Evolutionary conservation across 2,113 vertebrate genomes (phyloP), one percentile per base, ranked within the genome.

Genomic region (Boleophthalmus pectinirostris): DNA sequence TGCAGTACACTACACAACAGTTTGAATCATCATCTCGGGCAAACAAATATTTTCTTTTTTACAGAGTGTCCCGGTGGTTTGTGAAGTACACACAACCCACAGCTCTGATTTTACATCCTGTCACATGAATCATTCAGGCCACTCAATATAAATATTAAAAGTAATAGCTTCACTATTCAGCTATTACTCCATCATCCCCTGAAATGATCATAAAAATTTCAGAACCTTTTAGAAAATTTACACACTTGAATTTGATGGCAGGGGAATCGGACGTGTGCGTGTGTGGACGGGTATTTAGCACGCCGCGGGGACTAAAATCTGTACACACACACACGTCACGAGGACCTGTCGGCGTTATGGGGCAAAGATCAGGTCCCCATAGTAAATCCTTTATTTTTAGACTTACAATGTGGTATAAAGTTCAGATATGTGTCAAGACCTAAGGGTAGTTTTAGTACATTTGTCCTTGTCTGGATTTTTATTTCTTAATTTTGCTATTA

Each of bases 131-230:
- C 96, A 98, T 98, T 98, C 96, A 99, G 93, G 95, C 95, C 96
- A 96, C 96, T 98, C 96, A 96, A 97, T 98, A 98, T 98, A 98
- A 99, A 99, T 99, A 99, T 98, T 99, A 98, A 98, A 99, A 99
- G 96, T 98, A 99, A 99, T 98, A 98, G 96, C 97, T 95, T 96
- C 91, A 88, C 95, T 96, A 96, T 97, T 97, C 95, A 95, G 95
- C 96, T 96, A 98, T 98, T 98, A 98, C 96, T 96, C 95, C 94
- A 95, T 95, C 95, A 96, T 95, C 95, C 94, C 94, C 94, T 97
- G 95, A 96, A 99, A 98, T 99, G 96, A 97, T 98, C 97, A 98
- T 99, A 95, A 99, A 99, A 98, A 95, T 98, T 99, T 98, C 96
- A 99, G 94, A 96, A 89, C 97, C 96, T 99, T 98, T 98, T 98